Base-by-base conservation (phyloP, 2,797 vertebrate species). In the Hylomyscus alleni region DNA sequence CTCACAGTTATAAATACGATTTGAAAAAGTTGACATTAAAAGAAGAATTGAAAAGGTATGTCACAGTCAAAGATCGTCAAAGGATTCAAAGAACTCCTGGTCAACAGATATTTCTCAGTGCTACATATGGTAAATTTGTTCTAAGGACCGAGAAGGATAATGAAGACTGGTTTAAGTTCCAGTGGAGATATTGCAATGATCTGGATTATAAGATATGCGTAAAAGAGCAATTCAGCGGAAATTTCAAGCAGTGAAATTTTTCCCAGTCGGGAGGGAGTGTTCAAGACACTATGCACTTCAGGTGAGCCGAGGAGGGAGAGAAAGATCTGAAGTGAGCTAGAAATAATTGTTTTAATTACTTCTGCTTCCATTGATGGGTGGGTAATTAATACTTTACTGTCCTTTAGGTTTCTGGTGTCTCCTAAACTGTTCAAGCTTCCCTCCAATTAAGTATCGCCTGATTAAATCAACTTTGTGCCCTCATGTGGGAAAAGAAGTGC, bases 381-480 rank as follows among this genome's bases (percentile, higher is more conserved):
- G 86, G 20, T 83, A 88, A 84, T 87, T 84, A 91, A 93, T 69
- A 77, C 24, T 58, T 75, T 20, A 37, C 20, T 78, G 15, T 10
- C 37, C 3, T 87, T 92, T 77, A 56, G 76, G 95, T 96, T 93
- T 91, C 77, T 89, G 58, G 17, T 40, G 44, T 91, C 54, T 94
- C 87, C 69, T 50, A 92, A 95, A 82, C 54, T 90, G 37, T 87
- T 95, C 50, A 73, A 15, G n/a, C 5, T 52, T 80, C 34, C 22
- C 31, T 26, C 8, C 44, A 6, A 34, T 77, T 65, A 85, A 94
- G 9, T 37, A 20, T 73, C 86, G 34, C 44, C 85, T 50, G 40
- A 90, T 94, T 65, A 92, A 86, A 77, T 83, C 11, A 44, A 10
- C 52, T 40, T 54, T 37, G 29, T 82, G 52, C 9, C 4, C 10